These are phyloP conservation scores for Netelia melanura DNA, from an alignment of 2,888 invertebrate species.

Conservation along the genomic window DNA sequence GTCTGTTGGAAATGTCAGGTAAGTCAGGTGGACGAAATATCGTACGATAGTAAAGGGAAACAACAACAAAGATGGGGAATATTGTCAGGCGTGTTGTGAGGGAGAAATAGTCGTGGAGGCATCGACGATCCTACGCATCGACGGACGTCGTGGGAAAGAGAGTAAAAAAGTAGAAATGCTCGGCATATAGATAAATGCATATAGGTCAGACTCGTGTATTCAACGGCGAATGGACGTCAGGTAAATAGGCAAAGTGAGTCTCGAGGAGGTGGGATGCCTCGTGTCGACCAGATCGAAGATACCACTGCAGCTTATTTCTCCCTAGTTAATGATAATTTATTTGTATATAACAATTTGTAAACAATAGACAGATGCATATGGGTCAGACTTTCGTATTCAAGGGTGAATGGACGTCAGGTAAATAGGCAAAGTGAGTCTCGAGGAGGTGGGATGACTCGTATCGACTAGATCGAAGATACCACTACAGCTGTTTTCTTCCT, in stretches of 20 bases:
- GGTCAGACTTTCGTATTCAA: conserved; percentile 3
- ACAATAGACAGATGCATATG: background rate
- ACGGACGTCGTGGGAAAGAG: background rate
- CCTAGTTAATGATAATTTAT: too few relatives aligned
- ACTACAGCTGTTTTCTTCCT: too few relatives aligned
- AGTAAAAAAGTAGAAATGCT: background rate
- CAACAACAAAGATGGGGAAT: background rate
- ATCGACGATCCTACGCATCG: background rate
- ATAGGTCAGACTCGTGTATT: conserved; percentile 12
- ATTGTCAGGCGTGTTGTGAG: background rate
- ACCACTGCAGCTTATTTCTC: too few relatives aligned
- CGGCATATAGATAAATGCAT: conserved; percentile 2
- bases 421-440: conserved; percentile 9
- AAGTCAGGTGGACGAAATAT: background rate
- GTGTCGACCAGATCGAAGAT: conserved; percentile 10
- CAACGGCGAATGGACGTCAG: conserved; percentile 1
- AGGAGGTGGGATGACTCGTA: background rate
- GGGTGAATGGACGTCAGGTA: conserved; percentile 4
- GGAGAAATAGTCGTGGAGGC: background rate
- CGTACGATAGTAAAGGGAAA: background rate
- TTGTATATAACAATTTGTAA: too few relatives aligned
- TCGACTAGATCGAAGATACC: conserved; percentile 1
- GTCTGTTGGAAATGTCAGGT: background rate
- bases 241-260: conserved; percentile 21
- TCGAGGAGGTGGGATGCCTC: background rate